Evolutionary conservation across 2,797 vertebrate species (phyloP).

Genomic region (Poecilia wingei): DNA sequence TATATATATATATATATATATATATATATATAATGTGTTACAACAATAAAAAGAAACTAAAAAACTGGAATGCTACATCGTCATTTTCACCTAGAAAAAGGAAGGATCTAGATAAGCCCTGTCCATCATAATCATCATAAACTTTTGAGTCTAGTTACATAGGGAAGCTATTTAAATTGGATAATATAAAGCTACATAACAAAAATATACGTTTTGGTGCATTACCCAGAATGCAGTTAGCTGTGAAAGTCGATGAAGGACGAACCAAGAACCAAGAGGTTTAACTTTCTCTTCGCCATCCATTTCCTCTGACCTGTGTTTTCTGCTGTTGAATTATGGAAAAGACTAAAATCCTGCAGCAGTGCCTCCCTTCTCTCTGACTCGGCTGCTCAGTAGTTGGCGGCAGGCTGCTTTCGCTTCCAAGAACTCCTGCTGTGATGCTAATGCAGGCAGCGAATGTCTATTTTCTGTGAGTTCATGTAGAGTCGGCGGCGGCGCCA

Average conservation of each 20-base stretch:
- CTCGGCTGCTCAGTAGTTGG: background rate
- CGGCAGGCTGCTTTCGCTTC: constrained; percentile 12
- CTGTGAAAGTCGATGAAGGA: background rate
- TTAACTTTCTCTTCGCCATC: background rate
- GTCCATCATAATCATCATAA: background rate
- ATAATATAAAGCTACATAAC: background rate
- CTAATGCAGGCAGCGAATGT: constrained; percentile 22
- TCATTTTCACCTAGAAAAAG: background rate
- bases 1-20: too few relatives aligned
- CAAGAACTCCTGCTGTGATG: constrained; percentile 34
- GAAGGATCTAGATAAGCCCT: background rate
- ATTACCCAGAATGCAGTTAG: background rate
- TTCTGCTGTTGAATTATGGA: constrained; percentile 38
- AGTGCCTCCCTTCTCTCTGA: background rate
- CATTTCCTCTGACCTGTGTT: constrained; percentile 15
- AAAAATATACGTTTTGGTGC: background rate
- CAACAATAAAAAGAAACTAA: too few relatives aligned
- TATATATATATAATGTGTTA: too few relatives aligned
- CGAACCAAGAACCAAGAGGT: background rate
- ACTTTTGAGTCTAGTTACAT: background rate
- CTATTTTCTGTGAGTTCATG: constrained; percentile 3
- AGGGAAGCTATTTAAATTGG: background rate
- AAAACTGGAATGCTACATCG: background rate
- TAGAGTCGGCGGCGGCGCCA: background rate
- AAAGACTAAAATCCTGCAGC: constrained; percentile 22